These are phyloP conservation scores for Liopterus haemorrhoidalis DNA, from an alignment of 2,888 invertebrate species.

Conservation along the genomic window DNA sequence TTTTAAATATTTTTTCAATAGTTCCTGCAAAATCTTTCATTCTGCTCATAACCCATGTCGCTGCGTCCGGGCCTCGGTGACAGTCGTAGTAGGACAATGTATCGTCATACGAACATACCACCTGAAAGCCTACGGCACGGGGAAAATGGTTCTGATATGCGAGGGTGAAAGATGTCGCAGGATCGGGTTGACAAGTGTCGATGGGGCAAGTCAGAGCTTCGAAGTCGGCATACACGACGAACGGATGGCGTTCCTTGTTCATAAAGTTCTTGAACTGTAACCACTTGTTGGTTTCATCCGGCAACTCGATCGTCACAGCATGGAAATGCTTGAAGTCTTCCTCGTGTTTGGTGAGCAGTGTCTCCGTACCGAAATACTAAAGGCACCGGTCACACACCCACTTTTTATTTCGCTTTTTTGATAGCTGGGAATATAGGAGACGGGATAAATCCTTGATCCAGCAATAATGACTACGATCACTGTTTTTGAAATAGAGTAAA, in stretches of 20 bases:
- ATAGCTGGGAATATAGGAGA: neutral
- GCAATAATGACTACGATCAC: constrained; percentile 9
- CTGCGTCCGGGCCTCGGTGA: too few relatives aligned
- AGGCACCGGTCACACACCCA: constrained; percentile 14
- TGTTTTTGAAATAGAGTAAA: constrained; percentile 12
- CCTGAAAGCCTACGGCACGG: constrained; percentile 22
- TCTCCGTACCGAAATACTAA: constrained; percentile 9
- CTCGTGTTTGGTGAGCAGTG: constrained; percentile 7
- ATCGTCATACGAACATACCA: too few relatives aligned
- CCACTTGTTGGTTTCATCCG: neutral
- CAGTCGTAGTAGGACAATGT: too few relatives aligned
- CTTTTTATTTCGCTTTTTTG: constrained; percentile 1
- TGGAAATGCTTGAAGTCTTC: constrained; percentile 7
- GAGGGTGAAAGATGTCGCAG: constrained; percentile 3
- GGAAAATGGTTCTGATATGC: constrained; percentile 23
- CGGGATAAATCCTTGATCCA: constrained; percentile 14
- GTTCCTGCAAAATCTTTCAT: too few relatives aligned
- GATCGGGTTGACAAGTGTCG: constrained; percentile 1
- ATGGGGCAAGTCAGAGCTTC: constrained; percentile 13
- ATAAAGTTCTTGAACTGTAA: constrained; percentile 10
- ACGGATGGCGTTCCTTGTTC: constrained; percentile 10
- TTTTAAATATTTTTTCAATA: too few relatives aligned
- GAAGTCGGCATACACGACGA: constrained; percentile 15
- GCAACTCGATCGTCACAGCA: constrained; percentile 7
- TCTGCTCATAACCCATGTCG: too few relatives aligned